These are phyloP conservation scores for Chlorodrepanis virens DNA, from an alignment of 2,113 vertebrate genomes.

Conservation along the genomic window DNA sequence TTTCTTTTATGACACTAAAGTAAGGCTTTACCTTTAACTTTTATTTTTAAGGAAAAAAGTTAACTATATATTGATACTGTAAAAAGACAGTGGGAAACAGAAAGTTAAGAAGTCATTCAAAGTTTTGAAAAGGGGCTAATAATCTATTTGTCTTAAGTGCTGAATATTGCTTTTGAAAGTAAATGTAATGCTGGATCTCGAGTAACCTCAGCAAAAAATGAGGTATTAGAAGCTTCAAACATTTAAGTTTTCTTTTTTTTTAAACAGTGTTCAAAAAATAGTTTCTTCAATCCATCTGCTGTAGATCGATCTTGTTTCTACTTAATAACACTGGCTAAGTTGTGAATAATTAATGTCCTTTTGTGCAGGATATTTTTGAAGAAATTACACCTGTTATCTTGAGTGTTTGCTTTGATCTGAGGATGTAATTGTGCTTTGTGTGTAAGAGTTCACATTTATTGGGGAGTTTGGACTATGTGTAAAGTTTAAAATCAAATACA, in stretches of 20 bases:
- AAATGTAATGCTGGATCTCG: background rate
- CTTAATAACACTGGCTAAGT: background rate
- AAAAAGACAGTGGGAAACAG: background rate
- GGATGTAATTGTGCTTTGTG: background rate
- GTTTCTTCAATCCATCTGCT: background rate
- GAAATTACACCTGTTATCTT: background rate
- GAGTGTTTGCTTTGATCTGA: background rate
- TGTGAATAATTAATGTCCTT: background rate
- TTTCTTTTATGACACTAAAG: background rate
- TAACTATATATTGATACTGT: background rate
- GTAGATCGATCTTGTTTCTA: background rate
- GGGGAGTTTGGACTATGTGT: background rate
- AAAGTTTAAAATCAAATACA: background rate
- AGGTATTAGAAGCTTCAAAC: background rate
- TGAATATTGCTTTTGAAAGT: background rate
- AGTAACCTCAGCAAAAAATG: background rate
- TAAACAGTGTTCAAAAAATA: background rate
- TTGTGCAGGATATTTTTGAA: background rate
- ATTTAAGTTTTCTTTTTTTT: background rate
- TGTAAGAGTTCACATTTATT: background rate
- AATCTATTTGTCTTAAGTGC: background rate
- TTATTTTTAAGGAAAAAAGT: background rate
- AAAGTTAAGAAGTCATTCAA: background rate
- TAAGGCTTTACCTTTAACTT: background rate
- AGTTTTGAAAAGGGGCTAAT: background rate